Evolutionary conservation across 2,797 vertebrate genomes (phyloP).

Genomic region (Falco berigora): DNA sequence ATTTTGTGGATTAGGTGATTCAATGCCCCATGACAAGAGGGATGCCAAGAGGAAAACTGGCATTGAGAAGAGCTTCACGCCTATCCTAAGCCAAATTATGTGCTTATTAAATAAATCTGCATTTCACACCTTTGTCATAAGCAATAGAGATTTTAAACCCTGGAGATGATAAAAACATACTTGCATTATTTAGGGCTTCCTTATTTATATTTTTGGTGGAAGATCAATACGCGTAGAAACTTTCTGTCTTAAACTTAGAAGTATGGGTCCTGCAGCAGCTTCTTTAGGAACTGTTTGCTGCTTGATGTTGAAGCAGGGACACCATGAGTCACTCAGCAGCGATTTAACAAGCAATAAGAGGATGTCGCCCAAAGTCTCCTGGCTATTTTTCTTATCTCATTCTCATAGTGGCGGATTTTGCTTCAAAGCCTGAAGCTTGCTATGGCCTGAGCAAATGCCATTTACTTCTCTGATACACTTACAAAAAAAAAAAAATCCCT

Average conservation of each 20-base stretch:
- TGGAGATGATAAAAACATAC: background rate
- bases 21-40: accelerated
- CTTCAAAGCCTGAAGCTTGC: background rate
- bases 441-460: background rate
- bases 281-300: background rate
- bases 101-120: background rate
- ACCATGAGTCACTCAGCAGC: background rate
- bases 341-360: background rate
- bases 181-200: background rate
- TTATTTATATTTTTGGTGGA: background rate
- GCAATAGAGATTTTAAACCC: background rate
- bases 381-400: background rate
- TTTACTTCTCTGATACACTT: background rate
- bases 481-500: background rate
- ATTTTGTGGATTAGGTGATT: background rate
- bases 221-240: background rate
- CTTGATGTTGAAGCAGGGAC: background rate
- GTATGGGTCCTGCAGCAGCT: background rate
- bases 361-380: background rate
- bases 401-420: background rate
- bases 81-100: background rate
- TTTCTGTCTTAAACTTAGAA: background rate
- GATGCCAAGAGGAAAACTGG: background rate
- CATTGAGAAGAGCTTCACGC: background rate
- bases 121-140: background rate